These are phyloP conservation scores for Amphipoea lucens DNA, from an alignment of 2,888 invertebrate species.

Conservation along the genomic window DNA sequence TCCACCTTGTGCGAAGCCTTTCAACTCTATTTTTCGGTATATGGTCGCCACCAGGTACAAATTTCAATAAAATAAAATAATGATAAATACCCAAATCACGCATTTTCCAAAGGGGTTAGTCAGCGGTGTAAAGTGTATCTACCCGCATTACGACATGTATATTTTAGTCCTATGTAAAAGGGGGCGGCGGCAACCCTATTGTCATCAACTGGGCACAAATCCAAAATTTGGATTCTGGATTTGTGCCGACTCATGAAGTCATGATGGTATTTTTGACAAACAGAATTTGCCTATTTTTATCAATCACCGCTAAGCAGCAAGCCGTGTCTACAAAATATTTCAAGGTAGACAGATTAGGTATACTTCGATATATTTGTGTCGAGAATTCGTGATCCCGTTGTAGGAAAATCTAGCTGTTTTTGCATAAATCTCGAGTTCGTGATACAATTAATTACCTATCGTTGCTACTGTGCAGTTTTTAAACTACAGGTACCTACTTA, in stretches of 20 bases:
- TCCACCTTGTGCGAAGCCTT: too few relatives aligned
- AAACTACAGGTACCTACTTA: neutral
- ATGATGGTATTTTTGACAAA: neutral
- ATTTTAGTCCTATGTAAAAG: neutral
- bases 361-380: neutral
- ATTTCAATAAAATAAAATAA: neutral
- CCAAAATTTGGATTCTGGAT: neutral
- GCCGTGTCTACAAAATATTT: conserved; percentile 12
- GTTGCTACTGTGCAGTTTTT: neutral
- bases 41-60: too few relatives aligned
- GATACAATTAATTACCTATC: conserved; percentile 16
- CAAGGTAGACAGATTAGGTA: conserved; percentile 3
- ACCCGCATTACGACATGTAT: too few relatives aligned
- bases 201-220: neutral
- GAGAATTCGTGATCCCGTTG: conserved; percentile 34
- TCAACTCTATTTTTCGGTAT: too few relatives aligned
- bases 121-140: too few relatives aligned
- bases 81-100: neutral
- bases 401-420: conserved; percentile 17
- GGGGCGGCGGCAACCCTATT: neutral
- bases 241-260: neutral
- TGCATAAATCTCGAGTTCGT: conserved; percentile 21
- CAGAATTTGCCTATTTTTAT: neutral
- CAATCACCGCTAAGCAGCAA: neutral
- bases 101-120: neutral